phyloP scores from a whole-genome alignment of 1,140 invertebrate genomes.

The Thalassaphorura encarpata region DNA sequence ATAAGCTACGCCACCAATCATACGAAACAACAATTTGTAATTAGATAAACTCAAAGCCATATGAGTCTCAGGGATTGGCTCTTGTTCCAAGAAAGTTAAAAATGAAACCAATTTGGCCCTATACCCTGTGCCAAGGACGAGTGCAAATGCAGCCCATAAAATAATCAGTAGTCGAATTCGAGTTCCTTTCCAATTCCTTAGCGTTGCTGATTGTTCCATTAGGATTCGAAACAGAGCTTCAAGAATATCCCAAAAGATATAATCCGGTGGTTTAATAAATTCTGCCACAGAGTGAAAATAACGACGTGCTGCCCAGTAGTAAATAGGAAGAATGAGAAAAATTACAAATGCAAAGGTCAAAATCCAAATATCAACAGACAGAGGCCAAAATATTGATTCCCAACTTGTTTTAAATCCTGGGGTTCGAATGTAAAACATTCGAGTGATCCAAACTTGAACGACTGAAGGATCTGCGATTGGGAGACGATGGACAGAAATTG shows the following conservation, averaged over 20 bases:
- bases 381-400: not conserved
- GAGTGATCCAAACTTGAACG: not conserved
- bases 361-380: not conserved
- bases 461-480: not conserved
- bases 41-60: not conserved
- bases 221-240: not conserved
- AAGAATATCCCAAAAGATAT: not conserved
- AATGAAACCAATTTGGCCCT: not conserved
- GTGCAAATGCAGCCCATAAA: not conserved
- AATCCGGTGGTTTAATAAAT: not conserved
- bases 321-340: not conserved
- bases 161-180: not conserved
- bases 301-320: not conserved
- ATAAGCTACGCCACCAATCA: not conserved
- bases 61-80: not conserved
- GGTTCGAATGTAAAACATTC: not conserved
- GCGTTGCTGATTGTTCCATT: not conserved
- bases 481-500: not conserved
- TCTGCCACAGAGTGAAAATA: not conserved
- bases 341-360: not conserved
- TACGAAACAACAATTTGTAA: not conserved
- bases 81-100: not conserved
- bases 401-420: not conserved
- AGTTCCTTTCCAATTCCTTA: not conserved
- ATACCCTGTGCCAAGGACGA: slow-evolving; percentile 1